Percentiles rank a stretch among this genome's conserved stretches.
phyloP scores from a whole-genome alignment of 2,888 invertebrate species.

The Clunio marinus region DNA sequence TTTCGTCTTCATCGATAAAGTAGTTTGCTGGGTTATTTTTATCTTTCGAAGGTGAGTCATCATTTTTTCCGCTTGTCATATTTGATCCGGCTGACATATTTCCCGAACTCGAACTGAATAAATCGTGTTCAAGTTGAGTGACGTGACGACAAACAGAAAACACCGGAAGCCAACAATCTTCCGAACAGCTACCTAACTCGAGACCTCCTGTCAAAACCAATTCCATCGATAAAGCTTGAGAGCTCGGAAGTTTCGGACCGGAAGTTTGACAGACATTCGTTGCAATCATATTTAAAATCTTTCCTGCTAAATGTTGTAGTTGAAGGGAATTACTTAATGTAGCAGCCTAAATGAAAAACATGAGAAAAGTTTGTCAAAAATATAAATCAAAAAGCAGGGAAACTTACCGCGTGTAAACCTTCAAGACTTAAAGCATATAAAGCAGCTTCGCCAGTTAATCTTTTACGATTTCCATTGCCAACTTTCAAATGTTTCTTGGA shows the following conservation, averaged over 20 bases:
- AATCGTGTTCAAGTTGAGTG: slow-evolving; percentile 82
- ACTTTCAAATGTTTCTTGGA: slow-evolving; percentile 53
- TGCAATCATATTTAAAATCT: slow-evolving; percentile 79
- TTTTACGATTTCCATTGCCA: slow-evolving; percentile 52
- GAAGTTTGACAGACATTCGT: slow-evolving; percentile 82
- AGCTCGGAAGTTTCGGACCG: slow-evolving; percentile 73
- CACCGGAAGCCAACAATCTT: slow-evolving; percentile 94
- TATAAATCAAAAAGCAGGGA: background rate
- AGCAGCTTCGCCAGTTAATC: slow-evolving; percentile 64
- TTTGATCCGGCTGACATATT: slow-evolving; percentile 45
- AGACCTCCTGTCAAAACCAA: slow-evolving; percentile 81
- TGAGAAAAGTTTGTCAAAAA: background rate
- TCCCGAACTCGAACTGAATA: slow-evolving; percentile 67
- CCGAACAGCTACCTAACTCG: slow-evolving; percentile 86
- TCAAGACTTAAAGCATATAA: slow-evolving; percentile 81
- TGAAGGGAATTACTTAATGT: slow-evolving; percentile 83
- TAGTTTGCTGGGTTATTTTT: slow-evolving; percentile 61
- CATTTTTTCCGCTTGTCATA: slow-evolving; percentile 47
- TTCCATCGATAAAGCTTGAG: slow-evolving; percentile 89
- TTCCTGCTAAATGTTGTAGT: slow-evolving; percentile 84
- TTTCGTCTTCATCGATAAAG: slow-evolving; percentile 68
- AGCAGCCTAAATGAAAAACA: slow-evolving; percentile 60
- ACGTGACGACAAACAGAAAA: slow-evolving; percentile 92
- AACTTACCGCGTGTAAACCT: slow-evolving; percentile 73
- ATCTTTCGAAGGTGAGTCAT: slow-evolving; percentile 54